A percentile compares a stretch with the other conserved stretches of the same genome.
Evolutionary conservation across 2,888 invertebrate species (phyloP).

Genomic region (Coelinius sp.): DNA sequence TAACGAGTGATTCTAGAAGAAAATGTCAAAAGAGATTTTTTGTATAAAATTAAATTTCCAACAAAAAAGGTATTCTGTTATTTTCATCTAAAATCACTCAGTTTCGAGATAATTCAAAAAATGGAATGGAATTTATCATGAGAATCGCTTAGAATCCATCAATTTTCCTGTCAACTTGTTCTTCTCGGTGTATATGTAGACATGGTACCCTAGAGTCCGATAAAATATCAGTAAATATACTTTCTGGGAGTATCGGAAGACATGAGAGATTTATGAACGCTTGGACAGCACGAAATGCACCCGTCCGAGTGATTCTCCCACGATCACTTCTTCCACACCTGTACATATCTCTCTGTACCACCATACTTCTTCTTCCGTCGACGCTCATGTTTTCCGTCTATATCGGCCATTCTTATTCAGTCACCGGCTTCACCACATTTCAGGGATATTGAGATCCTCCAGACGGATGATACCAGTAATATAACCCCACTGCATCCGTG

Average conservation of each 20-base stretch:
- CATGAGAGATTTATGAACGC: background rate
- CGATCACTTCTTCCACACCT: too few species aligned
- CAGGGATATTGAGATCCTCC: background rate
- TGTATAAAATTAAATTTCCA: background rate
- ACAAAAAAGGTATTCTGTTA: background rate
- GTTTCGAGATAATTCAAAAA: background rate
- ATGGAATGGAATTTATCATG: too few species aligned
- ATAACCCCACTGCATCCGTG: background rate
- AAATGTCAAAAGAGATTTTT: background rate
- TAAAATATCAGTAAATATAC: background rate
- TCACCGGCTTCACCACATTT: background rate
- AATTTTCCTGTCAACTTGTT: background rate
- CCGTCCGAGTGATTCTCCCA: background rate
- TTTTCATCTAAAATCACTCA: background rate
- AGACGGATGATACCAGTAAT: background rate
- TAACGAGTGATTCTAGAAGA: background rate
- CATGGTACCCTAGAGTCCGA: background rate
- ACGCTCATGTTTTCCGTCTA: background rate
- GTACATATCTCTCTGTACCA: background rate
- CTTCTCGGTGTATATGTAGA: background rate
- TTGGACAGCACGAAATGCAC: background rate
- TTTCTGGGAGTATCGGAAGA: background rate
- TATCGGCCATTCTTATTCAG: background rate
- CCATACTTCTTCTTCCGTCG: background rate
- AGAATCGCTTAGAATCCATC: background rate